Percentiles rank a stretch among this genome's conserved stretches.
Evolutionary conservation across 2,113 vertebrate species (phyloP).

Genomic region (Neopipo cinnamomea): DNA sequence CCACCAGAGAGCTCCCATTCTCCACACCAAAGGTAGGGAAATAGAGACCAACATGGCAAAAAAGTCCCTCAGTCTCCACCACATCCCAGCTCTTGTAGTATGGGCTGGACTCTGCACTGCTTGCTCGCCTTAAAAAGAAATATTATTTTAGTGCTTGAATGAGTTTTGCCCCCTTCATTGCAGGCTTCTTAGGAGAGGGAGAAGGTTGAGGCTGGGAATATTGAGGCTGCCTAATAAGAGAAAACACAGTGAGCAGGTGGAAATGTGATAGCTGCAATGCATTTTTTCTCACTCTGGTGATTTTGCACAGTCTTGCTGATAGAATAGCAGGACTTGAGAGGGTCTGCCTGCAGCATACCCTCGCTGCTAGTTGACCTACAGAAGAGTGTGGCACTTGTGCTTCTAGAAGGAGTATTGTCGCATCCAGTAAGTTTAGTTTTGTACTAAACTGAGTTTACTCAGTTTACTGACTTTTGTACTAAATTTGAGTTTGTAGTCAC

Average conservation of each 20-base stretch:
- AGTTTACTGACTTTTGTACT: not conserved
- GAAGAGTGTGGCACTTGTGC: accelerated
- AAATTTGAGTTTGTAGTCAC: not conserved
- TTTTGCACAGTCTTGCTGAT: not conserved
- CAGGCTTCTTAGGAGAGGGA: not conserved
- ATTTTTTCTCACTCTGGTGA: not conserved
- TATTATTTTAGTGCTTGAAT: not conserved
- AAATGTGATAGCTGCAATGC: not conserved
- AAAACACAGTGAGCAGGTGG: not conserved
- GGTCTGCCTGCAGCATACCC: not conserved
- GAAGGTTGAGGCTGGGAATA: not conserved
- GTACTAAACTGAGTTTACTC: not conserved
- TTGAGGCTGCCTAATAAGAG: not conserved
- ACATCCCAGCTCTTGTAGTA: not conserved
- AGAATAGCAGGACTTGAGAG: not conserved
- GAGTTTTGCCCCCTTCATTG: not conserved
- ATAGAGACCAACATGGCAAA: not conserved
- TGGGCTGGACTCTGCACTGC: not conserved
- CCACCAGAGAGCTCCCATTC: slow-evolving; percentile 43
- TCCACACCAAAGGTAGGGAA: not conserved
- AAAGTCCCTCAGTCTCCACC: not conserved
- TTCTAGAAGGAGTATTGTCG: not conserved
- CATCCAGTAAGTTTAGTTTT: not conserved
- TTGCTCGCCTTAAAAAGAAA: not conserved
- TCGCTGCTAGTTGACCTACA: not conserved